phyloP scores from a whole-genome alignment of 2,113 vertebrate genomes.

The Cichladusa arquata region DNA sequence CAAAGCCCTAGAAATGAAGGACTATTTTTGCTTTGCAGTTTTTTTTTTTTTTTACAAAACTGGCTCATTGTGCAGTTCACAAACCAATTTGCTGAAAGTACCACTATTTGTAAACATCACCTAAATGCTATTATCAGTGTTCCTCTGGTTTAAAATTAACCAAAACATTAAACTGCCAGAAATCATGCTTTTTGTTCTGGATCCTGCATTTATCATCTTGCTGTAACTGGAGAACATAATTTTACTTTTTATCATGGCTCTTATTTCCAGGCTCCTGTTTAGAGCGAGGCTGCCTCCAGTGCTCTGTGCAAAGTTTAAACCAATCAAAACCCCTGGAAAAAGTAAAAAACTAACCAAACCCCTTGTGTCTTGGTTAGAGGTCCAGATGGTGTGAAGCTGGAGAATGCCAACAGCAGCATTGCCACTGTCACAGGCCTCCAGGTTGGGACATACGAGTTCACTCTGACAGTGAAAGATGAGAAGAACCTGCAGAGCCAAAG shows the following conservation, averaged over 20 bases:
- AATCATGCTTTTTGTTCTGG: background rate
- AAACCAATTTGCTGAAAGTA: background rate
- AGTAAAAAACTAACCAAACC: background rate
- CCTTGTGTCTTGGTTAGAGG: conserved; percentile 76
- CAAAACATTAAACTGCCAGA: background rate
- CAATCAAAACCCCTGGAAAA: background rate
- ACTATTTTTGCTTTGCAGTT: background rate
- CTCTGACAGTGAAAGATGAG: conserved; percentile 90
- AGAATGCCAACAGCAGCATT: conserved; percentile 85
- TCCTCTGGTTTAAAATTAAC: background rate
- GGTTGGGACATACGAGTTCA: conserved; percentile 89
- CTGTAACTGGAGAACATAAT: background rate
- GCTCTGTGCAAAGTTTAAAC: background rate
- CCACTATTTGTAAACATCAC: background rate
- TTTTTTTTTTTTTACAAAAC: background rate
- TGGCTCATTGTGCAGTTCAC: background rate
- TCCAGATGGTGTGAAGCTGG: conserved; percentile 88
- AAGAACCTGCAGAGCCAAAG: conserved; percentile 86
- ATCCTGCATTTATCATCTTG: background rate
- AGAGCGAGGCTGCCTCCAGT: background rate
- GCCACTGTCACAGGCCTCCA: conserved; percentile 90
- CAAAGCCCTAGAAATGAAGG: background rate
- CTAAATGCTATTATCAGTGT: background rate
- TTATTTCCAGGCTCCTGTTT: background rate
- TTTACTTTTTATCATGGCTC: background rate